phyloP scores from a whole-genome alignment of 2,113 vertebrate genomes.

The Daubentonia madagascariensis region DNA sequence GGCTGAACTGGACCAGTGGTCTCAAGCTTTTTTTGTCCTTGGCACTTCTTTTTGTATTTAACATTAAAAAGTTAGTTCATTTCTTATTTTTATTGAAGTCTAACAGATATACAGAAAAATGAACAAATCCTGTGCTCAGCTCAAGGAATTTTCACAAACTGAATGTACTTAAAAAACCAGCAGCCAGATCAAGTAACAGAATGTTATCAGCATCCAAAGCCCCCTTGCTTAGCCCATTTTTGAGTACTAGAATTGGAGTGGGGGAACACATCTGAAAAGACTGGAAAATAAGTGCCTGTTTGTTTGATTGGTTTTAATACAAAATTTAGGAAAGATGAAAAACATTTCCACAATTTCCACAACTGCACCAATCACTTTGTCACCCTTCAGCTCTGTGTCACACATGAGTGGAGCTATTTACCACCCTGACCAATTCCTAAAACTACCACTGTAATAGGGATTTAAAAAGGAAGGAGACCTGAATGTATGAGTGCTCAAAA shows the following conservation, averaged over 20 bases:
- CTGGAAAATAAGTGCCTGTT: not conserved
- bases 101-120: not conserved
- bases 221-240: not conserved
- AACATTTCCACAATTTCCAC: not conserved
- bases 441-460: not conserved
- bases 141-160: not conserved
- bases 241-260: not conserved
- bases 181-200: not conserved
- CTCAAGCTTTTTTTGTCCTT: not conserved
- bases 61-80: not conserved
- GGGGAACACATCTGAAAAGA: not conserved
- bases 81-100: not conserved
- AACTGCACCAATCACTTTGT: not conserved
- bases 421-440: not conserved
- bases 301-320: slow-evolving; percentile 2
- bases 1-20: not conserved
- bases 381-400: not conserved
- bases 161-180: not conserved
- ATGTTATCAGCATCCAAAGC: not conserved
- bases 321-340: not conserved
- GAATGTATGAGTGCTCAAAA: not conserved
- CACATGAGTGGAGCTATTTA: not conserved
- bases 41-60: not conserved
- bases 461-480: not conserved
- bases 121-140: not conserved